phyloP scores from a whole-genome alignment of 1,140 invertebrate species.

The Drosophila grimshawi region DNA sequence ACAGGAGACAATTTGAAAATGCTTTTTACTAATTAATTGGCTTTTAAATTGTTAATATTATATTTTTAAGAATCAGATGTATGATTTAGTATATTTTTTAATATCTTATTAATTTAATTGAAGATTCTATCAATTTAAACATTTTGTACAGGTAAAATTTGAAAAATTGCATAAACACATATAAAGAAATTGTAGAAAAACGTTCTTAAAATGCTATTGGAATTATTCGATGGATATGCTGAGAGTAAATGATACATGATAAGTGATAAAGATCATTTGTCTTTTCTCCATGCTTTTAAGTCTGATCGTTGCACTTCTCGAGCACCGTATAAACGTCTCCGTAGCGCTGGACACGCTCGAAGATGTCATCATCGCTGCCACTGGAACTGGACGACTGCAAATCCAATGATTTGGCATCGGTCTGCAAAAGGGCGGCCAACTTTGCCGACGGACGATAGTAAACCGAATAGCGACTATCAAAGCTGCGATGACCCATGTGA shows the following conservation, averaged over 20 bases:
- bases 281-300: too few species aligned
- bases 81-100: too few species aligned
- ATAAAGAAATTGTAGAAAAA: background rate
- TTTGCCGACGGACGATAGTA: conserved; percentile 66
- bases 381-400: conserved; percentile 31
- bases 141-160: too few species aligned
- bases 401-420: conserved; percentile 16
- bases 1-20: too few species aligned
- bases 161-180: background rate
- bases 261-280: background rate
- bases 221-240: too few species aligned
- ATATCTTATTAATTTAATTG: too few species aligned
- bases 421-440: conserved; percentile 20
- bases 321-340: conserved; percentile 58
- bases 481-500: conserved; percentile 59
- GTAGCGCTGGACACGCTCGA: conserved; percentile 52
- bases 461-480: conserved; percentile 60
- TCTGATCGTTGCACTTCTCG: conserved; percentile 20
- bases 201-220: too few species aligned
- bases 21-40: too few species aligned
- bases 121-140: too few species aligned
- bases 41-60: too few species aligned
- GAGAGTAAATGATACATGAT: too few species aligned
- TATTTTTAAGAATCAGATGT: too few species aligned
- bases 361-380: conserved; percentile 65